Conservation (phyloP, 2,888 invertebrate species). For the Athalia circularis region DNA sequence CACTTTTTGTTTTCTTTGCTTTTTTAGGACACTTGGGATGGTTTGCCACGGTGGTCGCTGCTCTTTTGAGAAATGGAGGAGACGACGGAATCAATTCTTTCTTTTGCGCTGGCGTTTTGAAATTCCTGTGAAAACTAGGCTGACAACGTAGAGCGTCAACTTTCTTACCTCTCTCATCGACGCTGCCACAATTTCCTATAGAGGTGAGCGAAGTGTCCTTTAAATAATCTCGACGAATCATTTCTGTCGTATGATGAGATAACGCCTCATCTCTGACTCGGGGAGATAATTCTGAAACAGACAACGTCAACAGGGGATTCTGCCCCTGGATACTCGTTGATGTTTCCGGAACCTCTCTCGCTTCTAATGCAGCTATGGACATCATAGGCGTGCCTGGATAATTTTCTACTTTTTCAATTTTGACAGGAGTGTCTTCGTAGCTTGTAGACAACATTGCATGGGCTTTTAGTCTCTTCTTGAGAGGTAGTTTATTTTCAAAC, state of each 20-base stretch:
- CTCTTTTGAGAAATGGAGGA: constrained; percentile 52
- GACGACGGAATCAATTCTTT: constrained; percentile 51
- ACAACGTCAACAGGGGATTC: not conserved
- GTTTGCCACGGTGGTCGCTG: constrained; percentile 44
- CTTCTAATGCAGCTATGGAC: constrained; percentile 65
- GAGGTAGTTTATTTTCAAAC: constrained; percentile 64
- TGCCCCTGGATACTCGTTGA: not conserved
- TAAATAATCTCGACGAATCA: constrained; percentile 59
- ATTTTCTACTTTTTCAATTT: constrained; percentile 51
- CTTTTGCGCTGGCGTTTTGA: constrained; percentile 53
- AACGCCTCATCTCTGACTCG: constrained; percentile 13
- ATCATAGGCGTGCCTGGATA: constrained; percentile 60
- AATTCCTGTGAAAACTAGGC: constrained; percentile 52
- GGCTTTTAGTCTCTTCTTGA: constrained; percentile 68
- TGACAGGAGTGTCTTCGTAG: constrained; percentile 57
- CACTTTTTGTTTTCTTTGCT: constrained; percentile 3
- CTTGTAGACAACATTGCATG: constrained; percentile 60
- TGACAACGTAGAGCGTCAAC: constrained; percentile 50
- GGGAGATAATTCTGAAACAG: constrained; percentile 1
- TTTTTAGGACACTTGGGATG: constrained; percentile 33
- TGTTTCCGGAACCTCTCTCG: constrained; percentile 41
- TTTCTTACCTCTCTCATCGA: constrained; percentile 46
- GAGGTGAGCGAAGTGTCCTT: constrained; percentile 54
- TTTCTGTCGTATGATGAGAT: constrained; percentile 47
- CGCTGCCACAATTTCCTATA: constrained; percentile 51